Conservation (phyloP, 2,888 invertebrate species). For the Sphaeridia pumilis region DNA sequence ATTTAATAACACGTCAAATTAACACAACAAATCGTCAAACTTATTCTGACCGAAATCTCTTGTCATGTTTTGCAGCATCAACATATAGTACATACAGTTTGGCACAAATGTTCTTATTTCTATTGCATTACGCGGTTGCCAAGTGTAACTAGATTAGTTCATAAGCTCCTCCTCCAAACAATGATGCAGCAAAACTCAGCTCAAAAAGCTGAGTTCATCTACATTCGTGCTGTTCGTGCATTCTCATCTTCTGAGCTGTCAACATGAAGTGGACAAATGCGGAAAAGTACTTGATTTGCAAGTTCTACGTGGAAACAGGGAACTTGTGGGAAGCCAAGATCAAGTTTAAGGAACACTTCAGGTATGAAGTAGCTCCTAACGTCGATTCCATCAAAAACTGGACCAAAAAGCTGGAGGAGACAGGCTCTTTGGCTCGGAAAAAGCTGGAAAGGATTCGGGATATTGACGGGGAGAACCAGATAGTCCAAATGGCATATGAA, state of each 20-base stretch:
- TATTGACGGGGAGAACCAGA: too few species aligned
- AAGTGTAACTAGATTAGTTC: too few species aligned
- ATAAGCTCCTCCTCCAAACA: too few species aligned
- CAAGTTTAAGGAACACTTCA: background rate
- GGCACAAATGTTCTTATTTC: too few species aligned
- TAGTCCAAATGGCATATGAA: too few species aligned
- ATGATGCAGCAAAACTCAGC: too few species aligned
- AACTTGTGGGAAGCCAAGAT: background rate
- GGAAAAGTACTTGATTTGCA: background rate
- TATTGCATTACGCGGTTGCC: too few species aligned
- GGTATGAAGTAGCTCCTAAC: background rate
- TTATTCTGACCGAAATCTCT: background rate
- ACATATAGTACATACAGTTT: too few species aligned
- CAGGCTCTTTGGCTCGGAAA: background rate
- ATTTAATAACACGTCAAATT: too few species aligned
- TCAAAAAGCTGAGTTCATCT: too few species aligned
- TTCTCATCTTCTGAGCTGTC: too few species aligned
- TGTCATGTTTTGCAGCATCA: background rate
- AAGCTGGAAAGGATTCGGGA: background rate
- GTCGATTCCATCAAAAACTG: background rate
- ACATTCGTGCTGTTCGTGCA: too few species aligned
- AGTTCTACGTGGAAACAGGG: background rate
- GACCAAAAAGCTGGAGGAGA: background rate
- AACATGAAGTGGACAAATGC: background rate
- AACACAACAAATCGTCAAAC: background rate